Percentiles rank a stretch among this genome's conserved stretches.
These are phyloP conservation scores for Strix uralensis DNA, from an alignment of 2,113 vertebrate genomes.

Conservation along the genomic window DNA sequence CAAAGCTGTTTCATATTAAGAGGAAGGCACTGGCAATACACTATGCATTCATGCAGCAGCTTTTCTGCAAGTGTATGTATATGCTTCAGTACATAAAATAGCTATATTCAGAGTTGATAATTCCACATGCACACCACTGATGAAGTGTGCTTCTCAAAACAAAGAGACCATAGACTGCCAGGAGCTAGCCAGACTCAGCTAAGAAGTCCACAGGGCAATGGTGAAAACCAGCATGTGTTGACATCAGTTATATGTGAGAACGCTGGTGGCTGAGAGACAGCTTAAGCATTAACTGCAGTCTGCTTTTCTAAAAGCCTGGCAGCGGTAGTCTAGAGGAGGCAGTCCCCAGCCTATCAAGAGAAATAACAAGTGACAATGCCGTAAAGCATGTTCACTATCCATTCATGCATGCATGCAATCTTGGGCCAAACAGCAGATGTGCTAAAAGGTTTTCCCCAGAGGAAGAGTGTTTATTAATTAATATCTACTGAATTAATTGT, in stretches of 20 bases:
- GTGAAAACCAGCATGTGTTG: fast-evolving
- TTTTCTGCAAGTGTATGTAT: fast-evolving
- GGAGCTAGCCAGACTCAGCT: neutral
- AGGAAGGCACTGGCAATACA: neutral
- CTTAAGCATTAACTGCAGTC: neutral
- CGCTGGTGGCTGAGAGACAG: neutral
- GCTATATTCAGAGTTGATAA: neutral
- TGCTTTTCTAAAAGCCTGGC: neutral
- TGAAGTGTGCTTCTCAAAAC: neutral
- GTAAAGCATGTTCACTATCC: neutral
- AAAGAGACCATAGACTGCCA: neutral
- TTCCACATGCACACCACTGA: neutral
- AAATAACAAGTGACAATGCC: constrained; percentile 15
- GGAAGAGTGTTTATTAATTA: constrained; percentile 39
- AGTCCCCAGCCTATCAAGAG: neutral
- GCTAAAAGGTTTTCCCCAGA: neutral
- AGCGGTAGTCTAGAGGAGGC: neutral
- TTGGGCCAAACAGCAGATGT: neutral
- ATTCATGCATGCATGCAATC: neutral
- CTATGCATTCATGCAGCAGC: neutral
- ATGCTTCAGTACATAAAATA: neutral
- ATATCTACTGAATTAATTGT: constrained; percentile 5
- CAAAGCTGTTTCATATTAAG: neutral
- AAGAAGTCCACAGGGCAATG: neutral
- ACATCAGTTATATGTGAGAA: neutral